Conservation (phyloP, 2,797 vertebrate genomes). For the Gobio occitaniae region DNA sequence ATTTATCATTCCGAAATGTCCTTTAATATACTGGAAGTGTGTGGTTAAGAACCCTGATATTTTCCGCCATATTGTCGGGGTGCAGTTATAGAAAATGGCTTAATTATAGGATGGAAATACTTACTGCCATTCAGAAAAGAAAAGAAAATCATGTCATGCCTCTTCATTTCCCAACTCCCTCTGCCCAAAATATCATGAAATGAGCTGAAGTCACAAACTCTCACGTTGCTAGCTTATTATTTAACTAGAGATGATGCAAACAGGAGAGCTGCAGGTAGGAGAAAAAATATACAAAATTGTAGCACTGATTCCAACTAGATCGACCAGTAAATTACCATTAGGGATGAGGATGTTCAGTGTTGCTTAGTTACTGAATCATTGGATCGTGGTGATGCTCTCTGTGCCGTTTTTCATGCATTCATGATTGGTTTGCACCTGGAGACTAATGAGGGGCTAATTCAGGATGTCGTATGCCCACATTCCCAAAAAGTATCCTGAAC, state of each 20-base stretch:
- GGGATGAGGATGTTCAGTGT: slow-evolving; percentile 9
- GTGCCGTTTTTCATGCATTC: slow-evolving; percentile 16
- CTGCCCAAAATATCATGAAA: slow-evolving; percentile 36
- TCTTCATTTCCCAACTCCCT: slow-evolving; percentile 30
- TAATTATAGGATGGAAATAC: slow-evolving; percentile 16
- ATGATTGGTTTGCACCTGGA: slow-evolving; percentile 41
- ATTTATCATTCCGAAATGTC: slow-evolving; percentile 1
- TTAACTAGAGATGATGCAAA: slow-evolving; percentile 21
- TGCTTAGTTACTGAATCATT: slow-evolving; percentile 46
- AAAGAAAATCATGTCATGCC: slow-evolving; percentile 21
- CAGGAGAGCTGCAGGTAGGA: not conserved
- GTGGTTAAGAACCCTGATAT: not conserved
- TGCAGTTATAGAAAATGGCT: slow-evolving; percentile 5
- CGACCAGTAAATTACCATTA: slow-evolving; percentile 49
- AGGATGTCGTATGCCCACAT: slow-evolving; percentile 9
- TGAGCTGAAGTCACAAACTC: slow-evolving; percentile 20
- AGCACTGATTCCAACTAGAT: slow-evolving; percentile 39
- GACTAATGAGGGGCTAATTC: slow-evolving; percentile 26
- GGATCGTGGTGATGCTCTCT: slow-evolving; percentile 26
- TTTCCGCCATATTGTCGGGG: not conserved
- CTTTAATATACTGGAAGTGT: not conserved
- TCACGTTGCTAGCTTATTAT: slow-evolving; percentile 13
- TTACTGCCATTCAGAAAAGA: not conserved
- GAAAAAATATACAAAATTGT: slow-evolving; percentile 3
- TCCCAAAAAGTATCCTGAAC: slow-evolving; percentile 8